phyloP scores from a whole-genome alignment of 2,113 vertebrate genomes.

The Phalacrocorax pelagicus region DNA sequence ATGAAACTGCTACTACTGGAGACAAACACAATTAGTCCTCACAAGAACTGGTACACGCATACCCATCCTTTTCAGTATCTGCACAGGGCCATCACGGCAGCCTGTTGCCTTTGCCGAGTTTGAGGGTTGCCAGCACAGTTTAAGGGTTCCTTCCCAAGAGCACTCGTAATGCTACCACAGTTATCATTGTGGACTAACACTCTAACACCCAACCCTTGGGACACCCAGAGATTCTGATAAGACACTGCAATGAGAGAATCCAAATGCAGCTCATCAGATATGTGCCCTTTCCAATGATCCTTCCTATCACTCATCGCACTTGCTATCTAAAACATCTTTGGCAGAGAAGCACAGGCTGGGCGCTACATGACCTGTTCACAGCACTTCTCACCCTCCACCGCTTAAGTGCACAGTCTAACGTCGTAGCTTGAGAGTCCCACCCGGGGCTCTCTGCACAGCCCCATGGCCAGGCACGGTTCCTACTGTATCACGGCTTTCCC shows the following conservation, averaged over 20 bases:
- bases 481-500: slow-evolving; percentile 8
- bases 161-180: not conserved
- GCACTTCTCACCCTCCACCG: not conserved
- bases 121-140: not conserved
- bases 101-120: not conserved
- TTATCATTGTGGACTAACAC: slow-evolving; percentile 11
- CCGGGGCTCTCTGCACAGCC: not conserved
- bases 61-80: not conserved
- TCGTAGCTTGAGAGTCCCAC: not conserved
- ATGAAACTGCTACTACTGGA: not conserved
- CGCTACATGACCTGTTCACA: not conserved
- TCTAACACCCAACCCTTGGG: slow-evolving; percentile 26
- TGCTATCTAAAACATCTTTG: not conserved
- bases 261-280: slow-evolving; percentile 9
- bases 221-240: not conserved
- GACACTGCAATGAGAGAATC: not conserved
- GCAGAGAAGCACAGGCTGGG: slow-evolving; percentile 4
- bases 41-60: not conserved
- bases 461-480: not conserved
- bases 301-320: not conserved
- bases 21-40: not conserved
- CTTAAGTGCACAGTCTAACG: not conserved
- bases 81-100: not conserved
- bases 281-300: not conserved
- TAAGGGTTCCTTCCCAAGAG: slow-evolving; percentile 26